Percentiles rank a stretch among this genome's conserved stretches.
Evolutionary conservation across 2,797 vertebrate species (phyloP).

Genomic region (Percopsis omiscomaycus): DNA sequence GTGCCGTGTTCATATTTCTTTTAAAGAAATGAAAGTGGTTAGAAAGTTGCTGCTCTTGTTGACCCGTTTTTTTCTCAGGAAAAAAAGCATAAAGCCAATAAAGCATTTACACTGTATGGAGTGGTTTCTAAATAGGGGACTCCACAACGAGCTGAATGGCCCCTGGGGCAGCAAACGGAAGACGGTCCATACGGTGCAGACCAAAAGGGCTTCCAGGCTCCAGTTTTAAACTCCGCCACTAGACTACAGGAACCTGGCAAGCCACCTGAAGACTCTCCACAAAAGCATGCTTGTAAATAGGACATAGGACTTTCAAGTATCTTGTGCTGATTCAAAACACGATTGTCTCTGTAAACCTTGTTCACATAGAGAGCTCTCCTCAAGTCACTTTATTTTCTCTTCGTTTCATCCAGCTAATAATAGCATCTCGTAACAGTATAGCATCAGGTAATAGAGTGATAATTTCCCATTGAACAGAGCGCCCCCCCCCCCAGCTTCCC

Average conservation of each 20-base stretch:
- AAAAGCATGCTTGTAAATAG: slow-evolving; percentile 67
- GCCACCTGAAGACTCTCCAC: slow-evolving; percentile 68
- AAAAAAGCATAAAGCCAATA: not conserved
- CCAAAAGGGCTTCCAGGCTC: slow-evolving; percentile 7
- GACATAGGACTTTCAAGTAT: slow-evolving; percentile 65
- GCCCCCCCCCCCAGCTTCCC: not conserved
- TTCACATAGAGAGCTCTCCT: slow-evolving; percentile 9
- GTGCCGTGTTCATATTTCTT: too few relatives aligned
- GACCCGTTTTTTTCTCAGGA: not conserved
- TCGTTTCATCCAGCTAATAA: not conserved
- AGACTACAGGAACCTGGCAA: slow-evolving; percentile 54
- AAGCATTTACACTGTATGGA: not conserved
- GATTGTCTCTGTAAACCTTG: slow-evolving; percentile 12
- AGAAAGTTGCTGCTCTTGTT: not conserved
- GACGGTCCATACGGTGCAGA: not conserved
- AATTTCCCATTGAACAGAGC: not conserved
- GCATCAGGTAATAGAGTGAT: not conserved
- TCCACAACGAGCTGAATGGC: not conserved
- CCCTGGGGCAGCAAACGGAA: slow-evolving; percentile 1
- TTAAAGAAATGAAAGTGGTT: too few relatives aligned
- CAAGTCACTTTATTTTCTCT: not conserved
- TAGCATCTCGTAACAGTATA: not conserved
- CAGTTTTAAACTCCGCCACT: slow-evolving; percentile 19
- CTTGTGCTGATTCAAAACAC: not conserved
- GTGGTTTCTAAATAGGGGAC: not conserved